Conservation (phyloP, 2,888 invertebrate genomes). For the Abscondita cerata region DNA sequence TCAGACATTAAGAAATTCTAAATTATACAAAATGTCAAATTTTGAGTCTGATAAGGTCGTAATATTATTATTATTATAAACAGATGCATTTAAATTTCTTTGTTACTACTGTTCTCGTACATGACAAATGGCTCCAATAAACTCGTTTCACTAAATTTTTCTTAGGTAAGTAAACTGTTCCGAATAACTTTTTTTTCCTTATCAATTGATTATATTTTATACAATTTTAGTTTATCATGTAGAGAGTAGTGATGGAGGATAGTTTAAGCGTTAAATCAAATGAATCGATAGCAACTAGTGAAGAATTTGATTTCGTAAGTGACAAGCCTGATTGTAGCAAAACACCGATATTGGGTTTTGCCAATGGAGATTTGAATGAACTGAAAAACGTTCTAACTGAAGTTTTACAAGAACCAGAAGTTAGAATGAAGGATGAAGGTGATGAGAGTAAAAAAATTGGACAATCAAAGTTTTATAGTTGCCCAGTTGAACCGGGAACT, state of each 20-base stretch:
- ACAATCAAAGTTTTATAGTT: constrained; percentile 62
- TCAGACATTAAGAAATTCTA: neutral
- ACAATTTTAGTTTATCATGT: constrained; percentile 12
- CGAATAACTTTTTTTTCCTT: too few species aligned
- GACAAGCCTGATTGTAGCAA: constrained; percentile 60
- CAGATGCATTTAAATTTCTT: neutral
- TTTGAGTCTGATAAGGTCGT: neutral
- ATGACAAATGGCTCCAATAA: constrained; percentile 1
- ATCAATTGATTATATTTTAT: too few species aligned
- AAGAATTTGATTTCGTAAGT: constrained; percentile 74
- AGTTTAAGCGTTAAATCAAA: constrained; percentile 72
- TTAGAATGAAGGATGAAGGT: constrained; percentile 45
- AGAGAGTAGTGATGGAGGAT: constrained; percentile 67
- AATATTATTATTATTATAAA: neutral
- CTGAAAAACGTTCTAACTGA: constrained; percentile 68
- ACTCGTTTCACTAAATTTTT: neutral
- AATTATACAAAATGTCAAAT: constrained; percentile 2
- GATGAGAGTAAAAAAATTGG: constrained; percentile 59
- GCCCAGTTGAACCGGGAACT: constrained; percentile 50
- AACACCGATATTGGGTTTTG: constrained; percentile 67
- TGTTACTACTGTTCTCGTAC: neutral
- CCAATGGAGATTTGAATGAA: constrained; percentile 69
- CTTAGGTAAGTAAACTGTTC: neutral
- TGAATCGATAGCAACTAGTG: constrained; percentile 73
- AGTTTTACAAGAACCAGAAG: constrained; percentile 57